Conservation (phyloP, 2,888 invertebrate genomes). For the Apamea sordens region DNA sequence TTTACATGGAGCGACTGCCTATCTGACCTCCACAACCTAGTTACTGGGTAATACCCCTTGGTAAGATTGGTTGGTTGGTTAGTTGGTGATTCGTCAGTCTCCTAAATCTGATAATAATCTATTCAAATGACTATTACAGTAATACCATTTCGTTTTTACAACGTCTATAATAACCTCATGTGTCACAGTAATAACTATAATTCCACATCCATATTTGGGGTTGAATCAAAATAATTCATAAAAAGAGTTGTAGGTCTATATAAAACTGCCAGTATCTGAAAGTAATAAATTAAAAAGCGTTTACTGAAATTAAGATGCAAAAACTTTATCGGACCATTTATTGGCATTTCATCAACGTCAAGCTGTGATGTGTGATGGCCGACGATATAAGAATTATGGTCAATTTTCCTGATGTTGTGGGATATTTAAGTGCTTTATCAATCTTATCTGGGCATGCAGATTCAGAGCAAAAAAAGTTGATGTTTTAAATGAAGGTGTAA, state of each 20-base stretch:
- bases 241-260: not conserved
- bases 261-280: constrained; percentile 8
- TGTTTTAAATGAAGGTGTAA: constrained; percentile 26
- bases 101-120: not conserved
- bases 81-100: not conserved
- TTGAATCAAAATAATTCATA: not conserved
- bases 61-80: too few relatives aligned
- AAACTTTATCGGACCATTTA: constrained; percentile 55
- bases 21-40: too few relatives aligned
- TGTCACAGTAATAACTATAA: not conserved
- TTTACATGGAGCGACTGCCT: too few relatives aligned
- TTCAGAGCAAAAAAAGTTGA: constrained; percentile 32
- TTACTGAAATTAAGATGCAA: constrained; percentile 57
- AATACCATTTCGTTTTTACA: not conserved
- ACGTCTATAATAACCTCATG: not conserved
- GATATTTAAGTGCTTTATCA: constrained; percentile 53
- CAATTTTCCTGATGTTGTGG: constrained; percentile 60
- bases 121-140: not conserved
- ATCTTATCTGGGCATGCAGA: constrained; percentile 39
- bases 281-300: constrained; percentile 45
- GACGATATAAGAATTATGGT: constrained; percentile 61
- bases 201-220: not conserved
- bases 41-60: too few relatives aligned
- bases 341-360: constrained; percentile 69
- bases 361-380: constrained; percentile 43